Conservation (phyloP, 2,113 vertebrate genomes). For the Vireo altiloquus region DNA sequence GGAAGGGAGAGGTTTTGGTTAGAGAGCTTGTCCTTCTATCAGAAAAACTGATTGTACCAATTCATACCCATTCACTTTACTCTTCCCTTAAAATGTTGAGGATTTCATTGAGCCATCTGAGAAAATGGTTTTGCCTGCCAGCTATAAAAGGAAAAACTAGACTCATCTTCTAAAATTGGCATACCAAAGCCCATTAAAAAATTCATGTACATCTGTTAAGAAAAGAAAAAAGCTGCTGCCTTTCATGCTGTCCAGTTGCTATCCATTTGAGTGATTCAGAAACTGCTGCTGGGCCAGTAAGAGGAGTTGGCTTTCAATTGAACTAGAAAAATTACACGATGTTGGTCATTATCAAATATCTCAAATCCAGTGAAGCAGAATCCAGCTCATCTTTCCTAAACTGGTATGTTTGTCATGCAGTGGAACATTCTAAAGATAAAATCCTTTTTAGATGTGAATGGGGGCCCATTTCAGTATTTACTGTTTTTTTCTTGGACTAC, state of each 20-base stretch:
- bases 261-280: neutral
- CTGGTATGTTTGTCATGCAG: conserved; percentile 21
- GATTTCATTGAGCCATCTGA: neutral
- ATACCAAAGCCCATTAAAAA: neutral
- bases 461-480: neutral
- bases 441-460: neutral
- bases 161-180: neutral
- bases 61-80: neutral
- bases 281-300: neutral
- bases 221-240: neutral
- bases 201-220: neutral
- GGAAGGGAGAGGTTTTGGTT: neutral
- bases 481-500: neutral
- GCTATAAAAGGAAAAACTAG: neutral
- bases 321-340: neutral
- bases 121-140: neutral
- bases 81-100: neutral
- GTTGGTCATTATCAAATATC: neutral
- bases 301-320: neutral
- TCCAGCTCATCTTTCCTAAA: conserved; percentile 5
- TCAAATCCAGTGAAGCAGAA: conserved; percentile 34
- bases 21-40: neutral
- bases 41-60: neutral
- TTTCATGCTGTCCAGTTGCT: neutral
- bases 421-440: neutral